A percentile compares a stretch with the other conserved stretches of the same genome.
Conservation (phyloP, 2,113 vertebrate genomes). For the Lepidothrix coronata region DNA sequence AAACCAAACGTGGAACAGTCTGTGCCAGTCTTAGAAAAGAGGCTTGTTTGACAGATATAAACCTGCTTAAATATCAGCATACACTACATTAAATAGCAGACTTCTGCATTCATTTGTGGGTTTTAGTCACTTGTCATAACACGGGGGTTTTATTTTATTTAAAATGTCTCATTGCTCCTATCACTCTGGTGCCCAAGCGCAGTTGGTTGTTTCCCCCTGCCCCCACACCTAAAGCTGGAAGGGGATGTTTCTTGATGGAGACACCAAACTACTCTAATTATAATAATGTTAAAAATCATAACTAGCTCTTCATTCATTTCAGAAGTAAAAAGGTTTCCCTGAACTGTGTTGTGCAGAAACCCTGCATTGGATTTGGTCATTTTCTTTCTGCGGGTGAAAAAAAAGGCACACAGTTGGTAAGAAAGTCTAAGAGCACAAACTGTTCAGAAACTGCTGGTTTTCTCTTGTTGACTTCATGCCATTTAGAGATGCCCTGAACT, state of each 20-base stretch:
- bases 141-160: constrained; percentile 29
- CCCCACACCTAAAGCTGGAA: neutral
- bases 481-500: neutral
- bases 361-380: fast-evolving
- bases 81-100: constrained; percentile 47
- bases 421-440: neutral
- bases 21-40: constrained; percentile 65
- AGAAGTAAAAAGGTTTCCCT: neutral
- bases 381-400: neutral
- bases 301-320: neutral
- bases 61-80: constrained; percentile 55
- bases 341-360: neutral
- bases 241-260: neutral
- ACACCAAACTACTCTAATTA: neutral
- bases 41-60: constrained; percentile 62
- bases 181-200: constrained; percentile 33
- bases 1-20: constrained; percentile 67
- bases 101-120: constrained; percentile 36
- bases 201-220: neutral
- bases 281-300: neutral
- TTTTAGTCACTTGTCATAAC: constrained; percentile 54
- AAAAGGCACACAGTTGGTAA: neutral
- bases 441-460: neutral
- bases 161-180: constrained; percentile 20
- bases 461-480: neutral